Conservation (phyloP, 2,888 invertebrate species). For the Stenodema calcarata region DNA sequence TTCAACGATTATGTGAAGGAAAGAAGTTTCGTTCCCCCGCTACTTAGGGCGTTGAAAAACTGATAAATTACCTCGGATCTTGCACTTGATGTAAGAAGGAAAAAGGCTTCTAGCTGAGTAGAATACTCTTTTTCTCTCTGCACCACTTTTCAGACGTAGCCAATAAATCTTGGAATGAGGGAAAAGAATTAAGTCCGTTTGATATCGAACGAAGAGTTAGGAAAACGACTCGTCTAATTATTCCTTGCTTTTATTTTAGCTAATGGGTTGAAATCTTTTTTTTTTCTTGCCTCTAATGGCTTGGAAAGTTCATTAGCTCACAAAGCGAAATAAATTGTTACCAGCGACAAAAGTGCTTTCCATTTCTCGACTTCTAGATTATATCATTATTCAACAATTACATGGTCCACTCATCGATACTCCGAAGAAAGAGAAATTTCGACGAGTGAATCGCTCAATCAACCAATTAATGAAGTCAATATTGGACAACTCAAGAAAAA, state of each 20-base stretch:
- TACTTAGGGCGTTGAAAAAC: neutral
- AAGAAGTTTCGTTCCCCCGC: neutral
- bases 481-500: too few relatives aligned
- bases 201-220: neutral
- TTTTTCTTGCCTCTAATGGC: constrained; percentile 18
- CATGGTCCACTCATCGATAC: neutral
- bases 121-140: neutral
- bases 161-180: neutral
- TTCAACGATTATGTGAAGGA: neutral
- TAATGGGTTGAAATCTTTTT: constrained; percentile 18
- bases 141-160: neutral
- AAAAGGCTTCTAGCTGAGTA: neutral
- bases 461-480: too few relatives aligned
- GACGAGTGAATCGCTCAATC: too few relatives aligned
- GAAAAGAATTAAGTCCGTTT: constrained; percentile 1
- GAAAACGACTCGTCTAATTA: constrained; percentile 23
- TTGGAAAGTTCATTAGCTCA: constrained; percentile 26
- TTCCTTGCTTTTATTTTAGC: constrained; percentile 23
- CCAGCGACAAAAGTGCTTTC: neutral
- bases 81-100: neutral
- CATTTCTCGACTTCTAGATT: neutral
- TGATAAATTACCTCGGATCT: neutral
- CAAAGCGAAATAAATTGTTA: neutral
- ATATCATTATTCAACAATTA: neutral
- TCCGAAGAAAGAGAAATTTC: too few relatives aligned